phyloP scores from a whole-genome alignment of 2,113 vertebrate genomes.

The Nannobrachium achirus region DNA sequence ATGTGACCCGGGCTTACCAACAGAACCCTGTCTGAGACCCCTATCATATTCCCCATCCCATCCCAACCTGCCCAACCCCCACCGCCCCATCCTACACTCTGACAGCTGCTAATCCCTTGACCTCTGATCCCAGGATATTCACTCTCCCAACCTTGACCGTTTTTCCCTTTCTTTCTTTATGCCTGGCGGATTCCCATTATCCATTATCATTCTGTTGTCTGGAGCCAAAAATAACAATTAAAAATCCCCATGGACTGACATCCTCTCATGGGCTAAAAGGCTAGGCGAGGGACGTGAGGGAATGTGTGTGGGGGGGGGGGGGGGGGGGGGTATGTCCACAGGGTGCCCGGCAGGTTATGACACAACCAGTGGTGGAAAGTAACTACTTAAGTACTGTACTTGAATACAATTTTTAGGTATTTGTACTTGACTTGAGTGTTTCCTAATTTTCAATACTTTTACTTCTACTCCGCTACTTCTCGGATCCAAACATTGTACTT shows the following conservation, averaged over 20 bases:
- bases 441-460: no score
- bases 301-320: conserved; percentile 29
- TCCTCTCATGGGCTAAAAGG: conserved; percentile 64
- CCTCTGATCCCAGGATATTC: conserved; percentile 81
- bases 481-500: no score
- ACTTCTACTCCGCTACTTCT: no score
- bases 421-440: no score
- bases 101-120: conserved; percentile 83
- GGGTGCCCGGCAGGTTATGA: conserved; percentile 18
- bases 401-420: no score
- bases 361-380: no score
- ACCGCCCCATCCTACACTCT: conserved; percentile 60
- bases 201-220: conserved; percentile 73
- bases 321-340: conserved; percentile 2
- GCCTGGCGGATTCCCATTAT: conserved; percentile 62
- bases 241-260: conserved; percentile 69
- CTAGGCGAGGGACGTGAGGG: conserved; percentile 10
- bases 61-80: conserved; percentile 46
- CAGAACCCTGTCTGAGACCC: conserved; percentile 39
- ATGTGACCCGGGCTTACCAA: conserved; percentile 41
- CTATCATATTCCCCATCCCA: conserved; percentile 44
- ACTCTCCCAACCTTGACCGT: conserved; percentile 76
- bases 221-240: conserved; percentile 74
- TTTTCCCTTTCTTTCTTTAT: conserved; percentile 56
- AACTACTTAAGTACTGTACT: no score